Conservation (phyloP, 2,113 vertebrate genomes). For the Tachycineta bicolor region DNA sequence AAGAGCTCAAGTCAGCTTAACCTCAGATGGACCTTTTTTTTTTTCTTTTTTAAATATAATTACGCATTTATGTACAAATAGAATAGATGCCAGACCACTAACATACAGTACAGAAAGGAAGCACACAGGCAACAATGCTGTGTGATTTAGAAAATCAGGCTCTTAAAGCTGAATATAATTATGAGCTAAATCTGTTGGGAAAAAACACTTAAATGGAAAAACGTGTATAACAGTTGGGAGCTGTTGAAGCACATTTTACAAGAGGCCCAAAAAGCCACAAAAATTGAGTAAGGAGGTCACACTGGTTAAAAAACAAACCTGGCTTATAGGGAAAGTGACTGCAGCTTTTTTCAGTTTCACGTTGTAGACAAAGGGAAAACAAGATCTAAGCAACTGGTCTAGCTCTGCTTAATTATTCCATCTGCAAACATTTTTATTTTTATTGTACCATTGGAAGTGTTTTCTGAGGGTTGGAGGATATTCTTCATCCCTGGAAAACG, state of each 20-base stretch:
- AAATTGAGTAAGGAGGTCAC: conserved; percentile 13
- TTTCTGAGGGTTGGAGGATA: neutral
- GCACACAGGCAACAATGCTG: neutral
- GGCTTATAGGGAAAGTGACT: neutral
- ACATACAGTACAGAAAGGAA: neutral
- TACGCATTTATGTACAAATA: neutral
- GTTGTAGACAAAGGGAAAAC: neutral
- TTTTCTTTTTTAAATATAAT: neutral
- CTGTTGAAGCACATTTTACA: conserved; percentile 14
- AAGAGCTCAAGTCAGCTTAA: neutral
- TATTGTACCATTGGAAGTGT: neutral
- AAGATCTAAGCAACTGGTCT: neutral
- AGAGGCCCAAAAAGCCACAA: conserved; percentile 9
- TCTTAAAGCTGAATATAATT: conserved; percentile 37
- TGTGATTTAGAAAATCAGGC: neutral
- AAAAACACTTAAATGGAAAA: conserved; percentile 25
- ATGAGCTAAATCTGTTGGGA: neutral
- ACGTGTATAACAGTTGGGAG: neutral
- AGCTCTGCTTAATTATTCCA: neutral
- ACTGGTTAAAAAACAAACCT: neutral
- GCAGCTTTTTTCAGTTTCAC: neutral
- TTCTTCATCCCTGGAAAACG: neutral
- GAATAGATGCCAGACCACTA: neutral
- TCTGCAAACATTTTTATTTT: neutral
- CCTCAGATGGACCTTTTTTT: neutral